Evolutionary conservation across 2,797 vertebrate genomes (phyloP).

Genomic region (Heteromormyrus szaboi): DNA sequence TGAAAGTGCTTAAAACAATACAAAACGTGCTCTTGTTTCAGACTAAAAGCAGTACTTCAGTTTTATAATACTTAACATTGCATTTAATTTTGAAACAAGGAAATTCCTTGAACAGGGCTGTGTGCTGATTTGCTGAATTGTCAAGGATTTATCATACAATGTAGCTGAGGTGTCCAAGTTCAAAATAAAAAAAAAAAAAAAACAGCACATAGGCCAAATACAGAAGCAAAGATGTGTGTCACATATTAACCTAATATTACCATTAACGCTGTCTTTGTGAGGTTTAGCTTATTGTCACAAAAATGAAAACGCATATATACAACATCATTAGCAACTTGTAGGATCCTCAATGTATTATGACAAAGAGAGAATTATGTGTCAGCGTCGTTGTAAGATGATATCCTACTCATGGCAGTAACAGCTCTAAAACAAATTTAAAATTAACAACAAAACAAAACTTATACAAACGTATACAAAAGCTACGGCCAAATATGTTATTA

Average conservation of each 20-base stretch:
- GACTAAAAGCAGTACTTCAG: background rate
- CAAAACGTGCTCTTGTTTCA: background rate
- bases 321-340: background rate
- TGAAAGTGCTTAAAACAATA: background rate
- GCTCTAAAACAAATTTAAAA: background rate
- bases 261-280: background rate
- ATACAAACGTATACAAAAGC: no score
- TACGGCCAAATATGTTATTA: background rate
- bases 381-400: background rate
- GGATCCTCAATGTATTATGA: background rate
- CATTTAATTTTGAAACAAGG: background rate
- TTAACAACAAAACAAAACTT: background rate
- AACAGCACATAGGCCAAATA: background rate
- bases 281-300: background rate
- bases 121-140: background rate
- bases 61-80: background rate
- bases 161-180: background rate
- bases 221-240: background rate
- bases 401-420: background rate
- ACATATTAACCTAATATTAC: background rate
- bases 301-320: background rate
- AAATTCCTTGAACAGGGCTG: background rate
- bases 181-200: background rate
- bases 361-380: background rate
- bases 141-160: background rate